Base-by-base conservation (phyloP, 2,888 invertebrate species). In the Drosophila mimica region DNA sequence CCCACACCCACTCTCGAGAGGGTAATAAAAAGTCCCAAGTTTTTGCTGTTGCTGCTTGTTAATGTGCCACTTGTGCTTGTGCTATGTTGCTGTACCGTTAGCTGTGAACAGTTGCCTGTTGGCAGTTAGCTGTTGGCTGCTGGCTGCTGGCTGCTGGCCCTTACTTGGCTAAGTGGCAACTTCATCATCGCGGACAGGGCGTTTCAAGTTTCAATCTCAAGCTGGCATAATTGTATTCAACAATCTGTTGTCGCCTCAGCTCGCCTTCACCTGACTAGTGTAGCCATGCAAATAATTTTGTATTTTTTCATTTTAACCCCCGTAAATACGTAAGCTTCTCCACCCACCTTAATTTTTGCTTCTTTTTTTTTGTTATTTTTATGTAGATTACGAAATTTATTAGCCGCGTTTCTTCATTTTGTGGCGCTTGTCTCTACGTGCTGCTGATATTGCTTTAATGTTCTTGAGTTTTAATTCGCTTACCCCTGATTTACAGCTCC, bases 331-430 rank as follows among this genome's bases (percentile, higher is more conserved):
- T 65, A 62, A 69, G 59, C 51, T 36, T 49, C 68, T 30, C n/a
- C 33, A 8, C 34, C 25, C 28, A 17, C 15, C n/a, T 34, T 20
- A 43, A 20, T 11, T 9, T 40, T 4, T n/a, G 11, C 1, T 11
- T 11, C 17, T 8, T n/a, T n/a, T 0, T 38, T 11, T 40, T 34
- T 49, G 31, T 28, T n/a, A 25, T 70, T 81, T 79, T 85, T 84
- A 82, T 86, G 81, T 62, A 87, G 88, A 86, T 87, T 85, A 87
- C 80, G 74, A 78, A 83, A 87, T 86, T 87, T 86, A 87, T 86
- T 86, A 87, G 83, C 68, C 53, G 67, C 66, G 63, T 70, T 80
- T 73, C 73, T 70, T 80, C 70, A 73, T 76, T 76, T 76, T 54
- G 52, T 25, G 34, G 46, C 64, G 58, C 74, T 67, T 43, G 54